Evolutionary conservation across 2,888 invertebrate species (phyloP).

Genomic region (Boloria selene): DNA sequence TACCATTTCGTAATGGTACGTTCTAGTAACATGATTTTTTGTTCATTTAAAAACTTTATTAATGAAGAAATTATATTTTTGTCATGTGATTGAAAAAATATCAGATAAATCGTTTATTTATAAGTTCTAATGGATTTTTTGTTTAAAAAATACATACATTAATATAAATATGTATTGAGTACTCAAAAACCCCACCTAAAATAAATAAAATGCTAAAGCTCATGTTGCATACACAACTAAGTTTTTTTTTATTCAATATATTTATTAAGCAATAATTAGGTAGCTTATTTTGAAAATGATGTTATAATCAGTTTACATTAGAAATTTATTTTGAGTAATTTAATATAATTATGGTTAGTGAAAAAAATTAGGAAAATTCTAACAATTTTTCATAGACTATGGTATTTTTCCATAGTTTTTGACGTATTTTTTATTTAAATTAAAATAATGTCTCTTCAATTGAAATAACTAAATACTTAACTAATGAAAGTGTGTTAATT

Average conservation of each 20-base stretch:
- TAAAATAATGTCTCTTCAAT: too few species aligned
- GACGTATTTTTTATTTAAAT: too few species aligned
- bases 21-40: neutral
- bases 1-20: conserved; percentile 6
- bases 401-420: too few species aligned
- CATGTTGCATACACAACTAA: conserved; percentile 7
- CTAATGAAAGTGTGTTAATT: neutral
- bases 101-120: too few species aligned
- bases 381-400: too few species aligned
- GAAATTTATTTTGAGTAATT: too few species aligned
- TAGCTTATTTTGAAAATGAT: neutral
- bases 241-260: neutral
- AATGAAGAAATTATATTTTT: too few species aligned
- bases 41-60: neutral
- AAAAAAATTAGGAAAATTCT: too few species aligned
- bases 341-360: too few species aligned
- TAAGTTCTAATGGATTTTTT: too few species aligned
- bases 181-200: conserved; percentile 24
- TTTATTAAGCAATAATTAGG: conserved; percentile 16
- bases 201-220: conserved; percentile 8
- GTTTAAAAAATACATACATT: too few species aligned
- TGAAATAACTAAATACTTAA: neutral
- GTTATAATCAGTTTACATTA: neutral
- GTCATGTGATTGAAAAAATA: too few species aligned
- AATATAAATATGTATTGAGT: neutral